phyloP scores from a whole-genome alignment of 1,140 invertebrate genomes.

The Hylyphantes graminicola region DNA sequence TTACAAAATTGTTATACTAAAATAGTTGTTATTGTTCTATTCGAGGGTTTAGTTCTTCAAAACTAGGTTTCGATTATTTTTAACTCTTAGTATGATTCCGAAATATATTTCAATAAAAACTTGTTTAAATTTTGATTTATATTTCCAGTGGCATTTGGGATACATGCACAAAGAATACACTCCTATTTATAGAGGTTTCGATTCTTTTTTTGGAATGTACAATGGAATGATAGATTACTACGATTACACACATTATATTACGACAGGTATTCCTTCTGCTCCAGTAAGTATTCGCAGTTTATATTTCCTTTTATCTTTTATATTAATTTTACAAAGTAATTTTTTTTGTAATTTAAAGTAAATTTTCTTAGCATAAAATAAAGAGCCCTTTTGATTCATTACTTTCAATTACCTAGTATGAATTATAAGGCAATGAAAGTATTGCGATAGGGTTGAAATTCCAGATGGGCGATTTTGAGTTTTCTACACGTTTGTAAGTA shows the following conservation, averaged over 20 bases:
- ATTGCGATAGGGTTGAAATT: too few relatives aligned
- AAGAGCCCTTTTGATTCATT: background rate
- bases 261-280: background rate
- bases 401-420: background rate
- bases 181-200: conserved; percentile 67
- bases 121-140: background rate
- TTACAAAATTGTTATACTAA: too few relatives aligned
- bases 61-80: too few relatives aligned
- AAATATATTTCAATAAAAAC: background rate
- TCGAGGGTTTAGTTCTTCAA: too few relatives aligned
- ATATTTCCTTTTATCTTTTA: background rate
- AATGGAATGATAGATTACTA: conserved; percentile 63
- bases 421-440: too few relatives aligned
- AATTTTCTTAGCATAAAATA: background rate
- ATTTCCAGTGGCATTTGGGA: conserved; percentile 67
- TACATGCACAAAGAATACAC: conserved; percentile 66
- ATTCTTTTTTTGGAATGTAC: conserved; percentile 66
- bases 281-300: background rate
- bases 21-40: too few relatives aligned
- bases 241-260: background rate
- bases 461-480: too few relatives aligned
- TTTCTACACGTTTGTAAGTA: too few relatives aligned
- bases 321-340: background rate
- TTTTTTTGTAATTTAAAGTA: background rate
- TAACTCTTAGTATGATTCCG: too few relatives aligned